A percentile compares a stretch with the other conserved stretches of the same genome.
phyloP scores from a whole-genome alignment of 2,113 vertebrate genomes.

The Papio anubis region DNA sequence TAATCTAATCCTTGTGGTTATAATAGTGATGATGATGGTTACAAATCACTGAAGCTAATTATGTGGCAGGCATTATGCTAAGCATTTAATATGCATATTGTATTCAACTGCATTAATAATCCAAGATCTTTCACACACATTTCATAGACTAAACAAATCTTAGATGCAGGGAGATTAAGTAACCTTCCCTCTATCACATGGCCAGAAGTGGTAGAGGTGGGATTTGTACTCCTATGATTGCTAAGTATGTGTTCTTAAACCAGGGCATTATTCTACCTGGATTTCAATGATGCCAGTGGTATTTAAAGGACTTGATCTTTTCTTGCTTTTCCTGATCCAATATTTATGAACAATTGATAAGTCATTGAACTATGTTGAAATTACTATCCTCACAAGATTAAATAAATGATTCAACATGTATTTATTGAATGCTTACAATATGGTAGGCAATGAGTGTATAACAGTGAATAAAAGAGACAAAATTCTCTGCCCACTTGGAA shows the following conservation, averaged over 20 bases:
- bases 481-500: background rate
- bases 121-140: background rate
- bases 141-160: background rate
- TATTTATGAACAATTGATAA: background rate
- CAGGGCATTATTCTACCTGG: background rate
- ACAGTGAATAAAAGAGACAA: background rate
- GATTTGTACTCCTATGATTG: background rate
- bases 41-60: background rate
- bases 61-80: background rate
- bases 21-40: background rate
- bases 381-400: background rate
- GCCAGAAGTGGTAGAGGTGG: background rate
- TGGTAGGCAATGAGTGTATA: background rate
- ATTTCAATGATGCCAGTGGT: background rate
- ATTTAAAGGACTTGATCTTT: background rate
- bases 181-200: background rate
- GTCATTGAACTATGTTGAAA: conserved; percentile 21
- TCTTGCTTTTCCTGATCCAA: background rate
- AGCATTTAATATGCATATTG: background rate
- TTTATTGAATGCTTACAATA: background rate
- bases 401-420: background rate
- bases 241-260: background rate
- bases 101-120: background rate
- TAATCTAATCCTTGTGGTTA: background rate
- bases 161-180: background rate